Conservation (phyloP, 2,113 vertebrate genomes). For the Chaetodon trifascialis region DNA sequence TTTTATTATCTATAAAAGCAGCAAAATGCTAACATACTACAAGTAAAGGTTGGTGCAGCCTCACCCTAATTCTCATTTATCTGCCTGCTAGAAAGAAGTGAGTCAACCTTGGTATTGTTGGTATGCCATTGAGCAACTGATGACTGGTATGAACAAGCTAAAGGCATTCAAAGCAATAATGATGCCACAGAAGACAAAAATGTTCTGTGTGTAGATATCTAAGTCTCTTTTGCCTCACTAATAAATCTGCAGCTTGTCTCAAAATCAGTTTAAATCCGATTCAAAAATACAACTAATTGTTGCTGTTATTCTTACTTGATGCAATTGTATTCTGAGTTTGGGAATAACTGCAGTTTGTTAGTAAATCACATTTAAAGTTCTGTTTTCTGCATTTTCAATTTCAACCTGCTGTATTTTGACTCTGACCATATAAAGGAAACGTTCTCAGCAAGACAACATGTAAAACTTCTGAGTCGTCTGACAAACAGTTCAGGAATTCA, state of each 20-base stretch:
- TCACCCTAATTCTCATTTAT: constrained; percentile 20
- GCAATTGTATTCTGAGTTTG: neutral
- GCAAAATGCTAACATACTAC: neutral
- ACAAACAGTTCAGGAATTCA: constrained; percentile 19
- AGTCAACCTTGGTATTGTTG: constrained; percentile 38
- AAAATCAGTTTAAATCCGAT: neutral
- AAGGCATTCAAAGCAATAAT: constrained; percentile 4
- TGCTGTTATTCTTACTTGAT: too few relatives aligned
- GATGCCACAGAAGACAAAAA: constrained; percentile 4
- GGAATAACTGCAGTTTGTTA: neutral
- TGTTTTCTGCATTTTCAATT: neutral
- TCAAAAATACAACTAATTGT: neutral
- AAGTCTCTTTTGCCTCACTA: neutral
- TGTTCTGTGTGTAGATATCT: neutral
- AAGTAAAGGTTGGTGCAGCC: neutral
- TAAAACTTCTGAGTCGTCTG: neutral
- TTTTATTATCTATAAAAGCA: neutral
- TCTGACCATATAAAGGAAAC: neutral
- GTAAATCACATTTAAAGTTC: neutral
- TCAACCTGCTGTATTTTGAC: neutral
- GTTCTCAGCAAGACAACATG: neutral
- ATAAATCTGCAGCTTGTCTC: neutral
- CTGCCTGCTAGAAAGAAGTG: constrained; percentile 1
- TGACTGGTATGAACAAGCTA: constrained; percentile 55
- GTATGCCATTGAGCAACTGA: constrained; percentile 52